Conservation (phyloP, 2,797 vertebrate genomes). For the Clarias fuscus region DNA sequence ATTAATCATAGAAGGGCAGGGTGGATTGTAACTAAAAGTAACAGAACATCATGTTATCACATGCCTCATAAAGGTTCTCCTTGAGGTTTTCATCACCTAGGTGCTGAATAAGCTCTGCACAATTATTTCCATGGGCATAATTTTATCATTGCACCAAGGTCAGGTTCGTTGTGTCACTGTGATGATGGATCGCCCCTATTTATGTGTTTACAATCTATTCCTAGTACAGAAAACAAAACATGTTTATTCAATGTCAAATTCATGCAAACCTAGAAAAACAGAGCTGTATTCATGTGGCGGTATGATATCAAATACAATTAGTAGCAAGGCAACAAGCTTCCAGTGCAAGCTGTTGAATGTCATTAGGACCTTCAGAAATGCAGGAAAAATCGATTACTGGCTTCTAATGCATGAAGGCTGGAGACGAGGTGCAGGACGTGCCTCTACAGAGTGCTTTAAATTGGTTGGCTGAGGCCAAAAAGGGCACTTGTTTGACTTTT, state of each 20-base stretch:
- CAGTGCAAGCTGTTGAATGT: conserved; percentile 36
- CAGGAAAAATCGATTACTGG: conserved; percentile 48
- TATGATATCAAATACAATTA: conserved; percentile 38
- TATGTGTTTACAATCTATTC: conserved; percentile 33
- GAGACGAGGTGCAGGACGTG: conserved; percentile 28
- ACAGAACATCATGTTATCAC: conserved; percentile 31
- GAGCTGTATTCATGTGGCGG: conserved; percentile 5
- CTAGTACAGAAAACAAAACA: conserved; percentile 44
- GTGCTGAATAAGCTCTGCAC: conserved; percentile 9
- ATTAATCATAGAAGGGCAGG: conserved; percentile 9
- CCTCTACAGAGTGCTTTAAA: conserved; percentile 28
- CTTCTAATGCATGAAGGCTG: conserved; percentile 27
- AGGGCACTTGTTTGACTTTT: conserved; percentile 38
- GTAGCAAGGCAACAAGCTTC: conserved; percentile 9
- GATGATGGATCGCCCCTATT: conserved; percentile 33
- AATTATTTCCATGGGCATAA: conserved; percentile 40
- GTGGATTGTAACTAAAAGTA: neutral
- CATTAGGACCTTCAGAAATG: conserved; percentile 49
- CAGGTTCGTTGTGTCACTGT: conserved; percentile 21
- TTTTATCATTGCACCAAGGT: conserved; percentile 32
- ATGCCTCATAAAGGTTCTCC: conserved; percentile 26
- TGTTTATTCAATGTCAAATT: conserved; percentile 5
- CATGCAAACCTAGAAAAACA: neutral
- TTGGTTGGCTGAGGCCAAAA: conserved; percentile 27
- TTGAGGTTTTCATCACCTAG: conserved; percentile 34